Percentiles rank a stretch among this genome's conserved stretches.
Conservation (phyloP, 2,888 invertebrate genomes). For the Odontomyia ornata region DNA sequence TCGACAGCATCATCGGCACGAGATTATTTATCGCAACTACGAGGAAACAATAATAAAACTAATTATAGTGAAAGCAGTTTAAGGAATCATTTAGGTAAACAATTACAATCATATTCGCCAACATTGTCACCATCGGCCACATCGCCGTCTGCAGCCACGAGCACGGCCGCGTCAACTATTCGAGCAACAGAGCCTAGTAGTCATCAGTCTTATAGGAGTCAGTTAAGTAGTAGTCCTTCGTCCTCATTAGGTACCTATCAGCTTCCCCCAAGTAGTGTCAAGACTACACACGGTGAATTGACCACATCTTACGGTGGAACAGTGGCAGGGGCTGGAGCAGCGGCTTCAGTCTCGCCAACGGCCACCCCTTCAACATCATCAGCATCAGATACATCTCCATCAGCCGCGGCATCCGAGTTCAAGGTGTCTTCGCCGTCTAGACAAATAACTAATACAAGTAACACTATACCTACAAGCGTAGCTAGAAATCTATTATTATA, state of each 20-base stretch:
- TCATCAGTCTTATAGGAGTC: constrained; percentile 51
- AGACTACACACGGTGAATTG: constrained; percentile 41
- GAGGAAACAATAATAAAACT: constrained; percentile 46
- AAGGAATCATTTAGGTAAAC: constrained; percentile 48
- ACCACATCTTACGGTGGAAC: constrained; percentile 52
- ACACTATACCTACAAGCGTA: constrained; percentile 54
- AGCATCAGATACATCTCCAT: constrained; percentile 47
- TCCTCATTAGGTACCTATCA: constrained; percentile 52
- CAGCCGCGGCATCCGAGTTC: constrained; percentile 48
- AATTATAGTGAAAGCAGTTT: constrained; percentile 44
- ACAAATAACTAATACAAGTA: constrained; percentile 54
- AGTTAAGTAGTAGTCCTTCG: constrained; percentile 52
- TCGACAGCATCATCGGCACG: constrained; percentile 58
- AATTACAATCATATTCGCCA: constrained; percentile 47
- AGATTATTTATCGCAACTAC: constrained; percentile 44
- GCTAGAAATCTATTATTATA: constrained; percentile 54
- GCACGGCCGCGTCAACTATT: background rate
- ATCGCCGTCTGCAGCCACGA: constrained; percentile 5
- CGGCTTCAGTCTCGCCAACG: constrained; percentile 32
- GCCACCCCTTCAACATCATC: constrained; percentile 32
- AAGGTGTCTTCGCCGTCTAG: constrained; percentile 58
- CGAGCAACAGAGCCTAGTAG: constrained; percentile 55
- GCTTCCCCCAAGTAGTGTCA: constrained; percentile 51
- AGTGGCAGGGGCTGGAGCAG: constrained; percentile 29
- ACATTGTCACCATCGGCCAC: constrained; percentile 2